Conservation (phyloP, 2,888 invertebrate species). For the Dyspetes luteomarginatus region DNA sequence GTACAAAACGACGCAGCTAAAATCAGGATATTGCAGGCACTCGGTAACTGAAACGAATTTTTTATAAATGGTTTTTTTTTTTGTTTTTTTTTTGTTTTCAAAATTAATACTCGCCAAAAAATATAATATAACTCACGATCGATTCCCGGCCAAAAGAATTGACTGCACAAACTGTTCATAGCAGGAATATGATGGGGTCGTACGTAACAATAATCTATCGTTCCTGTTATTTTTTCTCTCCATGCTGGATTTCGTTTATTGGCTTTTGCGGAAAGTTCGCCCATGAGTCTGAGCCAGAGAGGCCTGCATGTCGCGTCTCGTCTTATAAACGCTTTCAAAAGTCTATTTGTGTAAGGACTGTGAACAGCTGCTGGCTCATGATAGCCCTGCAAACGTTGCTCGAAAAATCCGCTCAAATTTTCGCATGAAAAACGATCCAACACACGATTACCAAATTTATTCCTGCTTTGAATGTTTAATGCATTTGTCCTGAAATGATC, state of each 20-base stretch:
- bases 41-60: conserved; percentile 89
- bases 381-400: conserved; percentile 84
- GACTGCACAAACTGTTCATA: conserved; percentile 92
- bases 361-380: conserved; percentile 86
- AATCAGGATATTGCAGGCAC: conserved; percentile 95
- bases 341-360: conserved; percentile 89
- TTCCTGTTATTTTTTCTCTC: conserved; percentile 84
- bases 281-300: conserved; percentile 89
- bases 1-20: conserved; percentile 94
- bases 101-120: background rate
- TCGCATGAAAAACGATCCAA: conserved; percentile 79
- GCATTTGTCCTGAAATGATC: conserved; percentile 79
- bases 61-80: background rate
- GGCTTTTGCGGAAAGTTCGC: conserved; percentile 86
- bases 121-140: conserved; percentile 88
- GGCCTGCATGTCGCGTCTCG: conserved; percentile 88
- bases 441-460: conserved; percentile 72
- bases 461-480: background rate
- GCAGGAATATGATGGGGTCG: conserved; percentile 94
- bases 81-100: background rate
- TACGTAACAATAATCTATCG: conserved; percentile 94
- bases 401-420: conserved; percentile 73
- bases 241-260: conserved; percentile 83
- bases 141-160: conserved; percentile 96
- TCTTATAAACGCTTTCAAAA: conserved; percentile 93